Conservation (phyloP, 2,113 vertebrate genomes). For the crab-eating macaque (Macaca fascicularis) region DNA sequence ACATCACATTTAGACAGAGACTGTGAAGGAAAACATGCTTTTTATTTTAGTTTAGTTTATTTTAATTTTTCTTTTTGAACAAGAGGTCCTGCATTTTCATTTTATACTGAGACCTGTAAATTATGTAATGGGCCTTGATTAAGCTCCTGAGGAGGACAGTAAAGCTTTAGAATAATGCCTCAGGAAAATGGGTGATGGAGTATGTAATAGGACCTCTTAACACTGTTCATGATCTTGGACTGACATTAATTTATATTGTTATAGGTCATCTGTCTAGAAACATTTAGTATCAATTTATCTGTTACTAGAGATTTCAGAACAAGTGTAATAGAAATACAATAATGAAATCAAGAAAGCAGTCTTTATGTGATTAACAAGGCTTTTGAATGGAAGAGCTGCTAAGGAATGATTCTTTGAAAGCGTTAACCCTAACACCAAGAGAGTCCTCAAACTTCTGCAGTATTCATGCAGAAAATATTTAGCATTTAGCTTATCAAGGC, state of each 20-base stretch:
- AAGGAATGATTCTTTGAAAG: background rate
- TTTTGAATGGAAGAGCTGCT: slow-evolving; percentile 18
- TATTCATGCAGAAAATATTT: background rate
- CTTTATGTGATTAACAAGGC: slow-evolving; percentile 40
- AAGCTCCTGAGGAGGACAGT: background rate
- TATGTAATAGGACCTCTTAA: slow-evolving; percentile 19
- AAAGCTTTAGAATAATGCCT: slow-evolving; percentile 9
- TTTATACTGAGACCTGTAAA: background rate
- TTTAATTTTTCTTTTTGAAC: background rate
- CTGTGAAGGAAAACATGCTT: background rate
- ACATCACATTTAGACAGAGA: background rate
- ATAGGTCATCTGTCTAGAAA: background rate
- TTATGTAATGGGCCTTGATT: background rate
- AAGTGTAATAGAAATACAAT: slow-evolving; percentile 14
- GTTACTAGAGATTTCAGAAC: slow-evolving; percentile 42
- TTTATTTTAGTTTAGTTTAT: background rate
- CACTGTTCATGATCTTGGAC: slow-evolving; percentile 16
- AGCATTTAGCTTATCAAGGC: background rate
- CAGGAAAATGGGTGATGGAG: background rate
- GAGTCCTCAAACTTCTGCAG: background rate
- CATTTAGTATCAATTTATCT: background rate
- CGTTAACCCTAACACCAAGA: background rate
- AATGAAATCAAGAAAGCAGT: slow-evolving; percentile 11
- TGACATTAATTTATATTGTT: slow-evolving; percentile 13
- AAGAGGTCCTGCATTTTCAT: background rate